Conservation (phyloP, 1,140 invertebrate genomes). For the Nasonia giraulti region DNA sequence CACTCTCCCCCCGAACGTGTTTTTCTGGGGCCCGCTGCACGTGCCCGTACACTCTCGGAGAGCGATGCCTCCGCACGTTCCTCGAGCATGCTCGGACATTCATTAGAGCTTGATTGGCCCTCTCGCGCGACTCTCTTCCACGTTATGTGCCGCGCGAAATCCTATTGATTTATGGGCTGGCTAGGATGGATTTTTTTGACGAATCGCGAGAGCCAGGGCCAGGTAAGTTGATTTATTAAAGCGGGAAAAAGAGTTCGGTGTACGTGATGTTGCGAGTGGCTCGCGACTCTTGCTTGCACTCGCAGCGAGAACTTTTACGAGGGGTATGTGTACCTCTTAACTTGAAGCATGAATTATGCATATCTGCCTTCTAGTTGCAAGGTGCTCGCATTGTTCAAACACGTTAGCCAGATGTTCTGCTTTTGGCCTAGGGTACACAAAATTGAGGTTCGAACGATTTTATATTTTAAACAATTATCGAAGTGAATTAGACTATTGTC, state of each 20-base stretch:
- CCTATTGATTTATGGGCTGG: not conserved
- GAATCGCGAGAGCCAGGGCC: not conserved
- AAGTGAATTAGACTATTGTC: no score
- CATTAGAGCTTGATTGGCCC: not conserved
- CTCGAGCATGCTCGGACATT: slow-evolving; percentile 7
- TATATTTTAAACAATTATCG: no score
- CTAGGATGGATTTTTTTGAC: not conserved
- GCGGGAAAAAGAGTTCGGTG: not conserved
- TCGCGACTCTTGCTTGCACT: not conserved
- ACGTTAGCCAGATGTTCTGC: not conserved
- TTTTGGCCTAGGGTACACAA: not conserved
- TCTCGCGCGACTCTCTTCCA: not conserved
- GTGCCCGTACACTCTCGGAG: not conserved
- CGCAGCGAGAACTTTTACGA: not conserved
- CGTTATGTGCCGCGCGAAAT: not conserved
- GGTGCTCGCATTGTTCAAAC: not conserved
- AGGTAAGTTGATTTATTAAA: not conserved
- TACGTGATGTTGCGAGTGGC: not conserved
- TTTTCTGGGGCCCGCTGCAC: not conserved
- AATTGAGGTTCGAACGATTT: no score
- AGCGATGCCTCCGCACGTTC: not conserved
- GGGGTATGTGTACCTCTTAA: not conserved
- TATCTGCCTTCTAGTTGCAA: not conserved
- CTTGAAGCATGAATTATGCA: not conserved
- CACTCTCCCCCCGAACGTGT: not conserved